Evolutionary conservation across 1,140 invertebrate genomes (phyloP).

Genomic region (Bemisia tabaci): DNA sequence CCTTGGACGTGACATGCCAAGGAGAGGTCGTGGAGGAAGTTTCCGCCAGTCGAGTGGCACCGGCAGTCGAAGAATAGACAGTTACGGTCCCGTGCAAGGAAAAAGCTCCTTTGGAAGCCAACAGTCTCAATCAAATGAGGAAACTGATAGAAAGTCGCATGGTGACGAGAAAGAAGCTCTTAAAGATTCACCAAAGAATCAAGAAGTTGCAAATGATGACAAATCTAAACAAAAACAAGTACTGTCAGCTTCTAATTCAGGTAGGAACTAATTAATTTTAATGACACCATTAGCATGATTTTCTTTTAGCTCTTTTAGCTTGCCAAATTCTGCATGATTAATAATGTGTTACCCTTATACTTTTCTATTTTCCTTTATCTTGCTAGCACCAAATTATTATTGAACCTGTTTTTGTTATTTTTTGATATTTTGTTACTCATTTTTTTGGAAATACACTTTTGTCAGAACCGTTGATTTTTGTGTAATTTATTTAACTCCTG

Average conservation of each 20-base stretch:
- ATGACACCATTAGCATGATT: neutral
- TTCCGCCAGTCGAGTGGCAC: slow-evolving; percentile 29
- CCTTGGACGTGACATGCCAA: slow-evolving; percentile 3
- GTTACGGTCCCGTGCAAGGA: slow-evolving; percentile 57
- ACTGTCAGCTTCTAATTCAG: neutral
- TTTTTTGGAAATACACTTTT: neutral
- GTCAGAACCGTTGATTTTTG: neutral
- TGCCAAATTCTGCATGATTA: neutral
- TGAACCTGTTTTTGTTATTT: neutral
- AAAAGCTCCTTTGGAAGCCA: slow-evolving; percentile 48
- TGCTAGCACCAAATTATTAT: neutral
- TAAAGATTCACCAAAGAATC: neutral
- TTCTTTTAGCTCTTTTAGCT: neutral
- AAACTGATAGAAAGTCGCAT: slow-evolving; percentile 25
- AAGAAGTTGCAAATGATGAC: neutral
- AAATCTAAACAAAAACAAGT: neutral
- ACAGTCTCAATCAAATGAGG: slow-evolving; percentile 26
- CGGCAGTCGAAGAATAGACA: slow-evolving; percentile 44
- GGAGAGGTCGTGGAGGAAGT: slow-evolving; percentile 18
- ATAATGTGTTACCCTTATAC: too few species aligned
- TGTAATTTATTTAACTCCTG: neutral
- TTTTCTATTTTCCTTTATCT: neutral
- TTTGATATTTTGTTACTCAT: neutral
- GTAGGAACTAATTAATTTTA: too few species aligned
- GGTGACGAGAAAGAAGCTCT: neutral